These are phyloP conservation scores for Cladopsammia gracilis DNA, from an alignment of 64 coral and sea anemone species.

Conservation along the genomic window DNA sequence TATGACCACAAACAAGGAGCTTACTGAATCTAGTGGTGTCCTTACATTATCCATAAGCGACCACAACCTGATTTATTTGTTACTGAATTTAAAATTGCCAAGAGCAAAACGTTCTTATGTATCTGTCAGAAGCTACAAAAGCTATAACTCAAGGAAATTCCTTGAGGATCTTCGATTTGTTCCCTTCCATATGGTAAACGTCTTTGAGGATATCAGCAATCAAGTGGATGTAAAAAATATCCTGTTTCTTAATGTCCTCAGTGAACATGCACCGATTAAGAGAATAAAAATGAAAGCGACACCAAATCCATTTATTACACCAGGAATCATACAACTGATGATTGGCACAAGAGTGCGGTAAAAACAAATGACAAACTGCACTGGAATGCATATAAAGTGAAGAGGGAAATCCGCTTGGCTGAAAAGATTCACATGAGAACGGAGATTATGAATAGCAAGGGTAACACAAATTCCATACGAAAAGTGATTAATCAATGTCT, in stretches of 20 bases:
- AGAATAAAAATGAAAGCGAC: constrained; percentile 11
- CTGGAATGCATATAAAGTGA: constrained; percentile 11
- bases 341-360: not conserved
- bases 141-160: not conserved
- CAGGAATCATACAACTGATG: not conserved
- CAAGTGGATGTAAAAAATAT: not conserved
- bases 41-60: constrained; percentile 6
- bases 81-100: not conserved
- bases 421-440: not conserved
- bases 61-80: not conserved
- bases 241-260: not conserved
- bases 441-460: not conserved
- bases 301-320: not conserved
- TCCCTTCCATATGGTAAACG: constrained; percentile 13
- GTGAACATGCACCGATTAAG: not conserved
- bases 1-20: not conserved
- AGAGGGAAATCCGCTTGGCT: not conserved
- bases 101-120: constrained; percentile 15
- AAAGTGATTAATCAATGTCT: not conserved
- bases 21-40: not conserved
- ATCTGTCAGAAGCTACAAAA: not conserved
- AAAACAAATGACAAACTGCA: not conserved
- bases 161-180: not conserved
- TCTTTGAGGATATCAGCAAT: constrained; percentile 6
- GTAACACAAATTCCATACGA: constrained; percentile 5